A percentile compares a stretch with the other conserved stretches of the same genome.
Evolutionary conservation across 1,140 invertebrate species (phyloP).

Genomic region (Bacillus rossius): DNA sequence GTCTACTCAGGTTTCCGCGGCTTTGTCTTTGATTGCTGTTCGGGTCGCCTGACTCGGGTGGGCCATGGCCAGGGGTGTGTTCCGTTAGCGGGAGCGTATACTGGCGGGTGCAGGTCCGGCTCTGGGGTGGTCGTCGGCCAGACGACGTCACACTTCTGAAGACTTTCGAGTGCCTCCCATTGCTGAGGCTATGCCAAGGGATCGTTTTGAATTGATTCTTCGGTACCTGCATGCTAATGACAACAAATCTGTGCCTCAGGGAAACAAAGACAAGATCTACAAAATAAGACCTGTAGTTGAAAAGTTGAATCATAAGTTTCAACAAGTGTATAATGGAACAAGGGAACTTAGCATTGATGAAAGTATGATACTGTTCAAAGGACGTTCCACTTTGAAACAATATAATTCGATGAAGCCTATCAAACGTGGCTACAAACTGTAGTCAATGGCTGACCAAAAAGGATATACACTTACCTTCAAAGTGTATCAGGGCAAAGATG

Average conservation of each 20-base stretch:
- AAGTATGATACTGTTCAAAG: constrained; percentile 33
- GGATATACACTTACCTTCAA: no score
- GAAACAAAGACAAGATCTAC: constrained; percentile 31
- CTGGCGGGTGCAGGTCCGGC: no score
- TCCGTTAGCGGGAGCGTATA: no score
- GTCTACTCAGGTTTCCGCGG: no score
- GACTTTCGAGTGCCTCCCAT: background rate
- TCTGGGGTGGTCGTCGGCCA: no score
- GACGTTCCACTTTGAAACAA: constrained; percentile 25
- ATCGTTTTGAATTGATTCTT: constrained; percentile 9
- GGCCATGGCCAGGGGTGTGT: no score
- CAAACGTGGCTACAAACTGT: constrained; percentile 32
- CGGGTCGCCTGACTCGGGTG: no score
- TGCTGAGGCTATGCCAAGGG: background rate
- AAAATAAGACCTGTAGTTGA: constrained; percentile 34
- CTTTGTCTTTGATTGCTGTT: no score
- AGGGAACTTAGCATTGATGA: constrained; percentile 25
- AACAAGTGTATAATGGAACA: background rate
- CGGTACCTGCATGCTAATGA: constrained; percentile 16
- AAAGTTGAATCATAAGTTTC: constrained; percentile 27
- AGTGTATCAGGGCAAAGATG: no score
- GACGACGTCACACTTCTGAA: no score
- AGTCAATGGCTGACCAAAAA: constrained; percentile 19
- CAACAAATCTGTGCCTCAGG: constrained; percentile 6
- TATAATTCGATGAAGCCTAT: constrained; percentile 32